These are phyloP conservation scores for Thera obeliscata DNA, from an alignment of 2,888 invertebrate genomes.

Conservation along the genomic window DNA sequence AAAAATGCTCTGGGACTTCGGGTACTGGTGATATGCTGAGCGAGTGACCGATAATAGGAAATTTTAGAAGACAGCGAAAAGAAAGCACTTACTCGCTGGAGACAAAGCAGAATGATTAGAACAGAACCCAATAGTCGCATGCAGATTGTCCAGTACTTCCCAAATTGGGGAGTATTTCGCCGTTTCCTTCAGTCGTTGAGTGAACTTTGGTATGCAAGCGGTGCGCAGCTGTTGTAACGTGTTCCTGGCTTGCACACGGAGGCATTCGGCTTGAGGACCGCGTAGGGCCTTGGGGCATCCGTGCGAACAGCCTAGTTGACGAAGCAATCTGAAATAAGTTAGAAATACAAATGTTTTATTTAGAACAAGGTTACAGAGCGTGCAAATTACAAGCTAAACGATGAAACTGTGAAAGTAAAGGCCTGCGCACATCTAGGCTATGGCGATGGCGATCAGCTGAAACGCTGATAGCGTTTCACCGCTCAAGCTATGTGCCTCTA, in stretches of 20 bases:
- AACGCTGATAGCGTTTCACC: no score
- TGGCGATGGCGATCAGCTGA: no score
- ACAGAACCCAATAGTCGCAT: constrained; percentile 98
- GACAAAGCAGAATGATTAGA: constrained; percentile 95
- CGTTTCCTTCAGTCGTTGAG: constrained; percentile 87
- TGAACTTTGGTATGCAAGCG: constrained; percentile 79
- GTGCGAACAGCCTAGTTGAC: constrained; percentile 95
- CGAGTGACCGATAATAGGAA: no score
- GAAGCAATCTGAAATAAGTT: constrained; percentile 86
- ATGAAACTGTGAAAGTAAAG: no score
- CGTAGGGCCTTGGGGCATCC: constrained; percentile 94
- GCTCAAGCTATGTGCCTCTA: no score
- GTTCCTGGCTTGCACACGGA: constrained; percentile 91
- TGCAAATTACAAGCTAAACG: no score
- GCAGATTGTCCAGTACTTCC: constrained; percentile 96
- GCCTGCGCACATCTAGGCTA: no score
- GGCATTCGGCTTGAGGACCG: constrained; percentile 95
- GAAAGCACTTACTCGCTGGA: constrained; percentile 90
- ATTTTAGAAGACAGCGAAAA: neutral
- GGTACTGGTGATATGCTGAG: no score
- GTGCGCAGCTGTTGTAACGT: constrained; percentile 89
- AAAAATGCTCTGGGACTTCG: no score
- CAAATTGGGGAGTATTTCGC: constrained; percentile 90
- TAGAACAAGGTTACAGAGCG: no score
- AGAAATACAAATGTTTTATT: no score